Evolutionary conservation across 2,113 vertebrate species (phyloP).

Genomic region (Megalops atlanticus): DNA sequence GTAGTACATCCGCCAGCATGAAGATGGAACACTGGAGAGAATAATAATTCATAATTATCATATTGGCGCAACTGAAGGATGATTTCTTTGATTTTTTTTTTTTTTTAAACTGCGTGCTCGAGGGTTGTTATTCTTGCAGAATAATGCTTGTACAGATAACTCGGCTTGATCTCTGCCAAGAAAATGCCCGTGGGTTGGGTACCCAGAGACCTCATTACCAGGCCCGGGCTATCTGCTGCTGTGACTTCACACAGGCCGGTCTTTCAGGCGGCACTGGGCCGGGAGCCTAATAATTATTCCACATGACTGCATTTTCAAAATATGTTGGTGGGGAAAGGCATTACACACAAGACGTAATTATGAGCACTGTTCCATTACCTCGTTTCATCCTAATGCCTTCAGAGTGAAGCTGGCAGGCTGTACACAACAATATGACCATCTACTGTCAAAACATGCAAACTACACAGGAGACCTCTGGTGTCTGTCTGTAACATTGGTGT

Average conservation of each 20-base stretch:
- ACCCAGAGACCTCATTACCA: slow-evolving; percentile 57
- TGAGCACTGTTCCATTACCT: slow-evolving; percentile 41
- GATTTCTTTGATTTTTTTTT: background rate
- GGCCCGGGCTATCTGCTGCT: slow-evolving; percentile 51
- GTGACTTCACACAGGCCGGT: slow-evolving; percentile 50
- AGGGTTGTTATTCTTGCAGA: background rate
- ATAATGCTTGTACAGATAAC: background rate
- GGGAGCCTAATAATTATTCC: slow-evolving; percentile 60
- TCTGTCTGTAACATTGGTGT: background rate
- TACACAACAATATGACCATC: background rate
- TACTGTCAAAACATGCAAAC: background rate
- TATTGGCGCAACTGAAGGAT: background rate
- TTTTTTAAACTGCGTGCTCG: background rate
- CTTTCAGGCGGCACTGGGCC: slow-evolving; percentile 56
- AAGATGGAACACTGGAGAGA: background rate
- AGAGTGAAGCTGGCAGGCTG: background rate
- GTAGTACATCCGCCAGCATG: background rate
- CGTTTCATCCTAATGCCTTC: background rate
- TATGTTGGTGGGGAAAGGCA: slow-evolving; percentile 59
- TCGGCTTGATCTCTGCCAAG: slow-evolving; percentile 46
- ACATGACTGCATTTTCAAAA: slow-evolving; percentile 53
- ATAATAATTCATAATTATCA: background rate
- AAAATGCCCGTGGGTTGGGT: slow-evolving; percentile 39
- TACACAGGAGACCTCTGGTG: background rate
- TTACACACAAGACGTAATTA: slow-evolving; percentile 58